Percentiles rank a stretch among this genome's conserved stretches.
Conservation (phyloP, 1,140 invertebrate genomes). For the Cherax quadricarinatus region DNA sequence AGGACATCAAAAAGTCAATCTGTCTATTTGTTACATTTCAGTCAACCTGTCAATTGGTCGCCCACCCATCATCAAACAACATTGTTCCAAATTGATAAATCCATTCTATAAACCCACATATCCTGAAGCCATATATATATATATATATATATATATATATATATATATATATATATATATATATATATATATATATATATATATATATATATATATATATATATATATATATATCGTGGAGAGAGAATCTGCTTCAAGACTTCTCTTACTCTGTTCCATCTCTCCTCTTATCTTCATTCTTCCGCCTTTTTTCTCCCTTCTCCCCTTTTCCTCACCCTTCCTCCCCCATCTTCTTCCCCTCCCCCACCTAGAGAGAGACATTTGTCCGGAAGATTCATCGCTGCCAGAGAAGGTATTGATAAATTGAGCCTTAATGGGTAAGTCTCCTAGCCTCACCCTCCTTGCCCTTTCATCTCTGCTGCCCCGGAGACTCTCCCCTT, state of each 20-base stretch:
- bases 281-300: no score
- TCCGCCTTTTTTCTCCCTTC: background rate
- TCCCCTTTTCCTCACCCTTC: background rate
- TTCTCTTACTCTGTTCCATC: background rate
- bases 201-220: background rate
- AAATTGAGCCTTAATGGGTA: background rate
- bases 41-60: no score
- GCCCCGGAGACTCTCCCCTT: background rate
- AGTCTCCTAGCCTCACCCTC: background rate
- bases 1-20: no score
- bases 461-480: background rate
- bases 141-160: constrained; percentile 23
- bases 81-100: no score
- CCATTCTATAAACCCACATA: no score
- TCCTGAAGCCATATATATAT: background rate
- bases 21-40: no score
- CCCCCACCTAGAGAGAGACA: background rate
- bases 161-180: background rate
- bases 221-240: background rate
- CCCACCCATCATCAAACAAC: no score
- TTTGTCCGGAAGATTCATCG: background rate
- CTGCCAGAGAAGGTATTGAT: background rate
- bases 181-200: background rate
- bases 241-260: background rate
- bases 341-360: background rate